Conservation (phyloP, 1,140 invertebrate genomes). For the Philopotamus ludificatus region DNA sequence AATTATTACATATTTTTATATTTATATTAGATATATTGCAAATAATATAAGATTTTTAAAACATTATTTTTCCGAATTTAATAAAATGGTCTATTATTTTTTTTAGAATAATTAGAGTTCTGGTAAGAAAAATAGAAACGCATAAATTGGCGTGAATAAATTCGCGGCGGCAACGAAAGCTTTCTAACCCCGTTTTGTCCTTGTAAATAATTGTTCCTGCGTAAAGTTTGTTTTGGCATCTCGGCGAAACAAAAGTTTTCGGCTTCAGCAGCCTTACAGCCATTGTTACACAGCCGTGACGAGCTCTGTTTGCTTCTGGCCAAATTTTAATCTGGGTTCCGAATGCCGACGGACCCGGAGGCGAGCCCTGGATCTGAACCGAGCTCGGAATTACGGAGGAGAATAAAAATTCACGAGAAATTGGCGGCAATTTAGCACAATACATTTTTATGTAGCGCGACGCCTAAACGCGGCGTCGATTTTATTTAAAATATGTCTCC, state of each 20-base stretch:
- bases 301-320: not conserved
- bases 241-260: not conserved
- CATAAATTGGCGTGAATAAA: constrained; percentile 2
- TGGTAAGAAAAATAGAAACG: not conserved
- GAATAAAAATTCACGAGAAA: no score
- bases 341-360: not conserved
- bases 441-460: no score
- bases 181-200: constrained; percentile 11
- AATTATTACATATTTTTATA: no score
- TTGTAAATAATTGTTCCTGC: constrained; percentile 19
- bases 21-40: no score
- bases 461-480: no score
- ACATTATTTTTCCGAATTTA: no score
- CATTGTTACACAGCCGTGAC: not conserved
- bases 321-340: not conserved
- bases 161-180: constrained; percentile 13
- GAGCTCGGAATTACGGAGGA: not conserved
- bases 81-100: no score
- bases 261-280: not conserved
- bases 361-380: no score
- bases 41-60: no score
- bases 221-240: not conserved
- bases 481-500: no score
- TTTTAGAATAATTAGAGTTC: no score
- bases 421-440: no score